phyloP scores from a whole-genome alignment of 2,797 vertebrate species.

The Pampus argenteus region DNA sequence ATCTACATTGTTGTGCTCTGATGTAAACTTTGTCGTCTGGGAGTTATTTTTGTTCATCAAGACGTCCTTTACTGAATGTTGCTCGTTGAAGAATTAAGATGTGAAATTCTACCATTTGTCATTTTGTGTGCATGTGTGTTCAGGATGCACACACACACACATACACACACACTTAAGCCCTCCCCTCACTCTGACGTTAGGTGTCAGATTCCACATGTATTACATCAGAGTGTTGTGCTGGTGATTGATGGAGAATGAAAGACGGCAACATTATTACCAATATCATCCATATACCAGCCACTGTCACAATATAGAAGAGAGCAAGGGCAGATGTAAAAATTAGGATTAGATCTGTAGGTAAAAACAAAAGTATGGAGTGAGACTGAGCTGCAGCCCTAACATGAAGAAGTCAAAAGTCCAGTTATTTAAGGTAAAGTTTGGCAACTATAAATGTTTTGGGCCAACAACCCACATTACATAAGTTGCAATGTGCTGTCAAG shows the following conservation, averaged over 20 bases:
- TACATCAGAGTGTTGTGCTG: slow-evolving; percentile 36
- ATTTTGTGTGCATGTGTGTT: slow-evolving; percentile 15
- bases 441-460: slow-evolving; percentile 13
- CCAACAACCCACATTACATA: slow-evolving; percentile 4
- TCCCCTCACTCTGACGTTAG: slow-evolving; percentile 11
- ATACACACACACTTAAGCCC: slow-evolving; percentile 26
- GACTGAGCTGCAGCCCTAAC: neutral
- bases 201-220: slow-evolving; percentile 39
- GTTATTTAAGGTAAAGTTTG: slow-evolving; percentile 27
- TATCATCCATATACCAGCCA: slow-evolving; percentile 24
- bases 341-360: neutral
- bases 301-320: slow-evolving; percentile 7
- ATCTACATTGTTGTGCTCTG: slow-evolving; percentile 56
- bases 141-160: neutral
- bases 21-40: slow-evolving; percentile 38
- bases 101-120: slow-evolving; percentile 29
- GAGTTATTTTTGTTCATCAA: slow-evolving; percentile 12
- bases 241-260: slow-evolving; percentile 30
- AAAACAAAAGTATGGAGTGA: neutral
- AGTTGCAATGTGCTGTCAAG: neutral
- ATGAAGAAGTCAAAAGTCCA: slow-evolving; percentile 9
- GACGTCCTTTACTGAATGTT: slow-evolving; percentile 22
- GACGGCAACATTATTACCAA: slow-evolving; percentile 25
- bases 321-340: slow-evolving; percentile 7
- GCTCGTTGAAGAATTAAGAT: slow-evolving; percentile 17